Evolutionary conservation across 2,888 invertebrate species (phyloP), one percentile per base, ranked within the genome.

Genomic region (Apomyelois bistriatella): DNA sequence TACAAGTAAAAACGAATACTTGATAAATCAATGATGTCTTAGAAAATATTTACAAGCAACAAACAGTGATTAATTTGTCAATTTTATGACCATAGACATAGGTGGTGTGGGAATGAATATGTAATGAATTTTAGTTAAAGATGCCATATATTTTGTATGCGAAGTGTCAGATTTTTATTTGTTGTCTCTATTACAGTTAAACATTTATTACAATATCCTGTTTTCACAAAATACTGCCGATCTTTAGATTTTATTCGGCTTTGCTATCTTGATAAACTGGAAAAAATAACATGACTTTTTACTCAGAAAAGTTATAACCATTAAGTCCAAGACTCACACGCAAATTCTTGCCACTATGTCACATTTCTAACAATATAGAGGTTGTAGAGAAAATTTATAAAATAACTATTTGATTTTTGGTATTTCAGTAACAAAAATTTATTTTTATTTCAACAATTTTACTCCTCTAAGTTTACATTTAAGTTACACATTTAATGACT

Each of bases 21-120:
- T 68, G 67, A 71, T 66, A 69, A 72, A 74, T 70, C 65, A 64
- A 59, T 60, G 53, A 53, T 43, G 54, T 50, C 58, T 56, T 56
- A 61, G 57, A 52, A 60, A 61, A 68, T 64, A 61, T 70, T 66
- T 66, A 30, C 60, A 58, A 60, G 66, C 66, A 66, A 56, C 58
- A 57, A 61, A 63, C 53, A 61, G 64, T 70, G 69, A 71, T 73
- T 70, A 71, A 73, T 74, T 70, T 73, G 66, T 72, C 64, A 67
- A 65, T 62, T 56, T 65, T 68, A 73, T 37, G 52, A 36, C 22
- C 52, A 72, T 71, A 58, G 57, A 56, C 62, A 53, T 49, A 66
- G 59, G 62, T 65, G 53, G 65, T 70, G 70, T 68, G 56, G 50
- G 59, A 60, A 60, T 62, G 66, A 67, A 72, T 76, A 64, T 37